Evolutionary conservation across 1,140 invertebrate genomes (phyloP).

Genomic region (Drosophila neocordata): DNA sequence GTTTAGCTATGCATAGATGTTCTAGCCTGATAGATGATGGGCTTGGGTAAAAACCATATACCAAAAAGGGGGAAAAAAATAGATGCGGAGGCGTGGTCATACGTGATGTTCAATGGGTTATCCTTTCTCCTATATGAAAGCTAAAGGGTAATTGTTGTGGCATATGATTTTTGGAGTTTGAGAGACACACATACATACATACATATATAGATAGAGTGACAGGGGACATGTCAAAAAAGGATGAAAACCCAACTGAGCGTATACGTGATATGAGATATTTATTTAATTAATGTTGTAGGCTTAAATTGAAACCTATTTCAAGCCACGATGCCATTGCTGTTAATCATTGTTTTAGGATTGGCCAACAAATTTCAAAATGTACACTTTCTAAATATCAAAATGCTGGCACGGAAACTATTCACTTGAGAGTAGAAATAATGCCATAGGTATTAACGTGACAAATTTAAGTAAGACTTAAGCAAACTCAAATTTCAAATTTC

Average conservation of each 20-base stretch:
- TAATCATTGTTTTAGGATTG: neutral
- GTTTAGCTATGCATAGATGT: constrained; percentile 69
- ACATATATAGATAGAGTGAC: neutral
- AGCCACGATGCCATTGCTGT: neutral
- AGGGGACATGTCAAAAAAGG: constrained; percentile 3
- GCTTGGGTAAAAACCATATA: neutral
- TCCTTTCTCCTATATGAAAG: constrained; percentile 11
- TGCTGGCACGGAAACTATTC: too few species aligned
- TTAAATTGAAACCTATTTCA: neutral
- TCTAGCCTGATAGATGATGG: constrained; percentile 36
- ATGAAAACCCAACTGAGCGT: neutral
- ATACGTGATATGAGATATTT: constrained; percentile 14
- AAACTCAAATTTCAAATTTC: too few species aligned
- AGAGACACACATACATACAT: neutral
- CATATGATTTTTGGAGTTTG: constrained; percentile 34
- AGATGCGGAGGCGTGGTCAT: constrained; percentile 38
- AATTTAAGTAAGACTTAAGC: too few species aligned
- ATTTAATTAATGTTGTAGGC: constrained; percentile 1
- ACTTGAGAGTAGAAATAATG: too few species aligned
- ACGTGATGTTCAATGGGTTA: constrained; percentile 48
- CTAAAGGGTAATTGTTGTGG: constrained; percentile 61
- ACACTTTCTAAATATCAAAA: neutral
- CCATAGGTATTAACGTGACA: too few species aligned
- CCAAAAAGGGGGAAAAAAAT: constrained; percentile 18
- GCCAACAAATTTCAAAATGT: neutral